Percentiles rank a stretch among this genome's conserved stretches.
phyloP scores from a whole-genome alignment of 2,888 invertebrate species.

The Epinotia brunnichana region DNA sequence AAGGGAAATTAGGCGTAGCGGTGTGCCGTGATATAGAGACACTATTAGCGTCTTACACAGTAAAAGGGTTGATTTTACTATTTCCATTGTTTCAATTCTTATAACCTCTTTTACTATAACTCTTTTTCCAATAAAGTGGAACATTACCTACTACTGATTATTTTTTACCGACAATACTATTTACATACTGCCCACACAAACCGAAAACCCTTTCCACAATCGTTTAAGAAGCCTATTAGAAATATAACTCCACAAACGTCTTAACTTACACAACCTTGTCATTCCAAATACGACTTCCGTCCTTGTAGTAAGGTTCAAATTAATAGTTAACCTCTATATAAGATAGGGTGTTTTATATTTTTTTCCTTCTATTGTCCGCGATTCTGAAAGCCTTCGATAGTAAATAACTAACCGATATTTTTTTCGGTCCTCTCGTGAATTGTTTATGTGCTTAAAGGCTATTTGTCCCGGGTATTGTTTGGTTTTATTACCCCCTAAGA shows the following conservation, averaged over 20 bases:
- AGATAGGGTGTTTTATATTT: neutral
- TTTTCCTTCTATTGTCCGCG: constrained; percentile 27
- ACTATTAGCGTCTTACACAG: no score
- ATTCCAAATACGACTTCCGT: neutral
- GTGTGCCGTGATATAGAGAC: no score
- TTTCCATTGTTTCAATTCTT: neutral
- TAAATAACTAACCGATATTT: constrained; percentile 45
- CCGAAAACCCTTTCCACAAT: constrained; percentile 37
- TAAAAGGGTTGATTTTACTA: neutral
- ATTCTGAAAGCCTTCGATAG: constrained; percentile 33
- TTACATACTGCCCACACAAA: constrained; percentile 17
- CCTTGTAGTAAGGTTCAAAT: neutral
- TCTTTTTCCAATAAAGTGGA: neutral
- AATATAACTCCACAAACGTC: neutral
- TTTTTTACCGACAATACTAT: constrained; percentile 20
- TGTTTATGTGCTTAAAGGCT: constrained; percentile 60
- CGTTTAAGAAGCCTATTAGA: constrained; percentile 33
- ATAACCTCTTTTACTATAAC: neutral
- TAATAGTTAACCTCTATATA: neutral
- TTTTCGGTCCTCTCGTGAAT: constrained; percentile 57
- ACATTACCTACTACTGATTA: constrained; percentile 11
- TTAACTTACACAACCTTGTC: neutral
- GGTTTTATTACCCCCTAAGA: constrained; percentile 48
- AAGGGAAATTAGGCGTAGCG: no score
- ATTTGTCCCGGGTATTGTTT: constrained; percentile 56